Evolutionary conservation across 1,140 invertebrate species (phyloP).

Genomic region (Oreohelix idahoensis): DNA sequence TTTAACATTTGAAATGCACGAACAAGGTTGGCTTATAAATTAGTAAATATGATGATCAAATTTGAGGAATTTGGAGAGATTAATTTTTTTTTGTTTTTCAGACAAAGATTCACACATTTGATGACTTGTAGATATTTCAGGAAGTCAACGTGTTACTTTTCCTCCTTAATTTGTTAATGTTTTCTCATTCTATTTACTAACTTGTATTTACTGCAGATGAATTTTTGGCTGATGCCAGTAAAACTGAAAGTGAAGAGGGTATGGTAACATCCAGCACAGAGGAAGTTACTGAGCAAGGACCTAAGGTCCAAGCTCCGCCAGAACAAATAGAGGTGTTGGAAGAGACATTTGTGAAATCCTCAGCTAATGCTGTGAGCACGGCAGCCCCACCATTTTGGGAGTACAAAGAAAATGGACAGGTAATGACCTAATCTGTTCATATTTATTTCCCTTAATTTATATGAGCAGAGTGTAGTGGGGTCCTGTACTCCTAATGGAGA

Average conservation of each 20-base stretch:
- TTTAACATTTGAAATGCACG: too few species aligned
- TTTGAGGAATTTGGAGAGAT: too few species aligned
- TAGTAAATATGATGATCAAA: too few species aligned
- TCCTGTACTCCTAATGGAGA: too few species aligned
- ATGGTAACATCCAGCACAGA: constrained; percentile 15
- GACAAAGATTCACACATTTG: neutral
- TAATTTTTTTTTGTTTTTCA: neutral
- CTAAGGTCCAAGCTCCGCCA: constrained; percentile 41
- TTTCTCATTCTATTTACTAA: neutral
- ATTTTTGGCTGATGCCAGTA: constrained; percentile 52
- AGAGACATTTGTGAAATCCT: constrained; percentile 22
- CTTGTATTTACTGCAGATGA: constrained; percentile 52
- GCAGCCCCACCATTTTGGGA: constrained; percentile 32
- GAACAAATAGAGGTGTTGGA: constrained; percentile 38
- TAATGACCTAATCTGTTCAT: too few species aligned
- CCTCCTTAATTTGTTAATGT: too few species aligned
- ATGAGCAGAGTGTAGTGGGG: too few species aligned
- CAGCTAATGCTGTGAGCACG: constrained; percentile 13
- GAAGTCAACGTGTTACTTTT: neutral
- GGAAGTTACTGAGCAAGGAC: constrained; percentile 34
- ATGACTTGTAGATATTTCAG: neutral
- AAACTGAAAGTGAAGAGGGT: neutral
- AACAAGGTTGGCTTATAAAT: too few species aligned
- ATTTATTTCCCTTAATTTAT: too few species aligned
- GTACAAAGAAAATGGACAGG: constrained; percentile 47